Percentiles rank a stretch among this genome's conserved stretches.
phyloP scores from a whole-genome alignment of 92 coral and sea anemone genomes.

The Diadumene lineata region DNA sequence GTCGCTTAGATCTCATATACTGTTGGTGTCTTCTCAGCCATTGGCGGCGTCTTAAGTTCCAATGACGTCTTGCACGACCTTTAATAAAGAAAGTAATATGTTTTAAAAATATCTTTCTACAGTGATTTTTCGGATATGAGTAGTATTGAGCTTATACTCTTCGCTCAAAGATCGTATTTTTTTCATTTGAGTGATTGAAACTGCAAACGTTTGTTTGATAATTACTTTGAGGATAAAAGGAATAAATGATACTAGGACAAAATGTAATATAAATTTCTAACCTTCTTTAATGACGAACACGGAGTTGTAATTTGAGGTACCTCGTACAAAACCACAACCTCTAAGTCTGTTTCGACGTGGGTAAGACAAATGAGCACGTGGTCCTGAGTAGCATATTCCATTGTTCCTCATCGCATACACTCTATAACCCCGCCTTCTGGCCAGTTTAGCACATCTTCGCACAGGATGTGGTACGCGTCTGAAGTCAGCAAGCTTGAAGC shows the following conservation, averaged over 20 bases:
- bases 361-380: constrained; percentile 27
- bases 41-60: constrained; percentile 4
- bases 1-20: neutral
- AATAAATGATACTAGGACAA: too few relatives aligned
- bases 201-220: neutral
- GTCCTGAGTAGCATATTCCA: constrained; percentile 46
- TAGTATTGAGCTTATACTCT: too few relatives aligned
- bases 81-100: neutral
- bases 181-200: too few relatives aligned
- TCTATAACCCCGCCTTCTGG: constrained; percentile 27
- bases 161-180: too few relatives aligned
- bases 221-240: too few relatives aligned
- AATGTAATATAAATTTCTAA: neutral
- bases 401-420: constrained; percentile 32
- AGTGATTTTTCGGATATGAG: too few relatives aligned
- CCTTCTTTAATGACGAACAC: constrained; percentile 45
- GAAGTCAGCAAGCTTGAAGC: constrained; percentile 27
- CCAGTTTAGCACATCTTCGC: constrained; percentile 29
- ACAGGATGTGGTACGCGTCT: constrained; percentile 32
- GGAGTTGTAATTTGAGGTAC: constrained; percentile 23
- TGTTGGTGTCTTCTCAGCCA: constrained; percentile 3
- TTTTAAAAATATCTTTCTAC: too few relatives aligned
- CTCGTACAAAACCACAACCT: constrained; percentile 29
- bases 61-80: constrained; percentile 20
- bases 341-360: constrained; percentile 6